These are phyloP conservation scores for Pachypeltis micranthus DNA, from an alignment of 1,140 invertebrate species.

Conservation along the genomic window DNA sequence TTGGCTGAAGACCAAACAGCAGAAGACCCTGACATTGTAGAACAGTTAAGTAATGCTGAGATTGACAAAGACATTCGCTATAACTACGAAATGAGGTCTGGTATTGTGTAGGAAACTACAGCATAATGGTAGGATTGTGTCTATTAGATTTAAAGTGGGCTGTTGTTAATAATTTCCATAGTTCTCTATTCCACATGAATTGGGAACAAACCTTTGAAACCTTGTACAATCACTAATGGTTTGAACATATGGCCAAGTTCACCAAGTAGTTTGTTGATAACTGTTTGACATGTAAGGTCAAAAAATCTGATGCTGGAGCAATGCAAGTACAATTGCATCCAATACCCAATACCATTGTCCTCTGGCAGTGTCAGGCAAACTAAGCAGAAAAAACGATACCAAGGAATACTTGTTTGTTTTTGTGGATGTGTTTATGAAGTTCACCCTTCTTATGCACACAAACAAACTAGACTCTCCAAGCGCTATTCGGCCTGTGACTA, in stretches of 20 bases:
- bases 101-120: slow-evolving; percentile 27
- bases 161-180: slow-evolving; percentile 31
- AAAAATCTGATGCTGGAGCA: neutral
- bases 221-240: slow-evolving; percentile 4
- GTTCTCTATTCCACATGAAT: slow-evolving; percentile 5
- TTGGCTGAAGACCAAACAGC: slow-evolving; percentile 26
- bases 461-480: slow-evolving; percentile 21
- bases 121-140: slow-evolving; percentile 24
- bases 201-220: slow-evolving; percentile 8
- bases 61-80: slow-evolving; percentile 23
- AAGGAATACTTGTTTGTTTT: slow-evolving; percentile 23
- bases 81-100: slow-evolving; percentile 26
- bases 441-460: slow-evolving; percentile 23
- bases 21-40: slow-evolving; percentile 22
- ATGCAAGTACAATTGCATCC: slow-evolving; percentile 12
- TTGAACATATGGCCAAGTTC: slow-evolving; percentile 14
- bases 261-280: slow-evolving; percentile 3
- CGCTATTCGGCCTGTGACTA: slow-evolving; percentile 6
- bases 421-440: slow-evolving; percentile 25
- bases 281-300: slow-evolving; percentile 15
- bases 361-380: slow-evolving; percentile 10
- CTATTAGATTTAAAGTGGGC: slow-evolving; percentile 30
- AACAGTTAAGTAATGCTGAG: slow-evolving; percentile 13
- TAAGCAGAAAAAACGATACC: slow-evolving; percentile 14
- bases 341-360: slow-evolving; percentile 2